Evolutionary conservation across 2,797 vertebrate species (phyloP), one percentile per base, ranked within the genome.

Genomic region (Sphenodon punctatus): DNA sequence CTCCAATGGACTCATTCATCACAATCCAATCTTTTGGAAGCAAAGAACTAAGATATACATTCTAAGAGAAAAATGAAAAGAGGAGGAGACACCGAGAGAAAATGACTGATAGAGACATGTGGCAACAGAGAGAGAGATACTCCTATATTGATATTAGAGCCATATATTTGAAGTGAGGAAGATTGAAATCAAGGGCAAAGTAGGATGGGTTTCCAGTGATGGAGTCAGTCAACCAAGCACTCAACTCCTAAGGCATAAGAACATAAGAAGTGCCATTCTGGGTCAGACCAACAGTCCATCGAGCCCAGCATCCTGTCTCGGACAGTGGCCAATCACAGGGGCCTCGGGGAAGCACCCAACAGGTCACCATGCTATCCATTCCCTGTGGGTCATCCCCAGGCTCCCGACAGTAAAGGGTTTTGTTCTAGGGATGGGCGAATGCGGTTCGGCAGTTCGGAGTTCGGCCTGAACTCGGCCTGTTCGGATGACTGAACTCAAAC

Each of bases 21-120:
- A 46, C 36, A 53, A 43, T 42, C 34, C 17, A 60, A 3, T 42
- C 58, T 39, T 36, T 39, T 34, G 27, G 69, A 19, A 49, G 38
- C 65, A 61, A 86, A 56, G 43, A 46, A 73, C 12, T 64, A 71
- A 76, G 38, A 41, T 3, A 8, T 43, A n/a, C 60, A 46, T 22
- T 43, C 43, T 4, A 8, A 49, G 84, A 73, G 45, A 67, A 70
- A 75, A 72, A 82, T 30, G n/a, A 27, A 45, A 73, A 76, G 41
- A 46, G 58, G 43, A 43, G 36, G 42, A 25, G 10, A 10, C 12
- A n/a, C 55, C 55, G 25, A 51, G 42, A 64, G 49, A 49, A 63
- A 4, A 13, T 53, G 55, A 36, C 30, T n/a, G 55, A 41, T 30
- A 11, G 0, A 32, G 45, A 27, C 11, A 48, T 34, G 49, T 49